Conservation (phyloP, 2,888 invertebrate species). For the Chesias legatella region DNA sequence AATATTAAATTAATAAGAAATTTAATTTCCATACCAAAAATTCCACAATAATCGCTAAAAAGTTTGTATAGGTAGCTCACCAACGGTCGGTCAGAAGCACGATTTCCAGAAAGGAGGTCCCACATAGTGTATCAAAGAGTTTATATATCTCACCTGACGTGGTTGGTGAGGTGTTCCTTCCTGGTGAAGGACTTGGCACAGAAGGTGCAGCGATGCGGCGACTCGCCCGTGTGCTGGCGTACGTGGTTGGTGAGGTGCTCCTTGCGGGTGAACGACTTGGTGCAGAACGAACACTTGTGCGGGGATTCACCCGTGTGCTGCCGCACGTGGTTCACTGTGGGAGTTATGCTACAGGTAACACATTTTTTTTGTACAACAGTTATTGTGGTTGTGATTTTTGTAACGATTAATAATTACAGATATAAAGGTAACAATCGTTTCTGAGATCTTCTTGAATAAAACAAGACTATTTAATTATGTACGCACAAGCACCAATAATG, state of each 20-base stretch:
- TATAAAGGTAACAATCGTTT: no score
- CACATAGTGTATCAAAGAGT: neutral
- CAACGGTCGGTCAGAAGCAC: no score
- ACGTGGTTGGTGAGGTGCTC: slow-evolving; percentile 93
- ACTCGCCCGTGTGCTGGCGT: slow-evolving; percentile 92
- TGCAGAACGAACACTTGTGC: slow-evolving; percentile 88
- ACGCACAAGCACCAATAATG: no score
- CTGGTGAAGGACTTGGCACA: slow-evolving; percentile 92
- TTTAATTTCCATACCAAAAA: neutral
- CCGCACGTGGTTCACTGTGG: slow-evolving; percentile 83
- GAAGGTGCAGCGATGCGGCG: slow-evolving; percentile 91
- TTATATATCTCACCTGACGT: slow-evolving; percentile 80
- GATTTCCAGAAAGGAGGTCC: neutral
- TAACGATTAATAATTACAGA: no score
- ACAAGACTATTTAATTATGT: no score
- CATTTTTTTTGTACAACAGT: no score
- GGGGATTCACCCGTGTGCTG: slow-evolving; percentile 89
- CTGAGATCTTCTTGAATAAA: no score
- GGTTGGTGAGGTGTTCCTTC: slow-evolving; percentile 92
- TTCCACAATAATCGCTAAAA: slow-evolving; percentile 5
- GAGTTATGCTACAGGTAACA: no score
- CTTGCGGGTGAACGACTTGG: slow-evolving; percentile 88
- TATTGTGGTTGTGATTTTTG: no score
- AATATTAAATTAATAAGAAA: no score
- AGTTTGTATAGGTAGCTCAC: neutral